These are phyloP conservation scores for Chelonus insularis DNA, from an alignment of 1,140 invertebrate genomes.

Conservation along the genomic window DNA sequence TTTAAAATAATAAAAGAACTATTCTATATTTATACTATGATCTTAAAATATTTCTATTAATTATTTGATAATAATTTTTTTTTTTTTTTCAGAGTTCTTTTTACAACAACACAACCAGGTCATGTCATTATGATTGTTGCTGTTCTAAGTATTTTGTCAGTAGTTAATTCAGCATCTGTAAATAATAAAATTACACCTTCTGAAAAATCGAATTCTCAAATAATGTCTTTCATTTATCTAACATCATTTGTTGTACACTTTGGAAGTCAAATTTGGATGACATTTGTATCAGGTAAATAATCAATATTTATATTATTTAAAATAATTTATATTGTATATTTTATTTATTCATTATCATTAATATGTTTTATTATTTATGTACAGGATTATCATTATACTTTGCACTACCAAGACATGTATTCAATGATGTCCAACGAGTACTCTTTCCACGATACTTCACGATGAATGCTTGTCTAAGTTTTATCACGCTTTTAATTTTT, in stretches of 20 bases:
- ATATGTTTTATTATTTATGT: slow-evolving; percentile 28
- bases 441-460: slow-evolving; percentile 86
- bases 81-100: slow-evolving; percentile 66
- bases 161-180: slow-evolving; percentile 60
- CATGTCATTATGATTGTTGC: slow-evolving; percentile 71
- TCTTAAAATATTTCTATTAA: background rate
- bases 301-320: background rate
- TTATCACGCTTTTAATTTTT: slow-evolving; percentile 72
- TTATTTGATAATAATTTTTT: slow-evolving; percentile 12
- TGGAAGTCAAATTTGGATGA: slow-evolving; percentile 87
- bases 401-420: slow-evolving; percentile 76
- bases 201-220: slow-evolving; percentile 52
- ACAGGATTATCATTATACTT: slow-evolving; percentile 82
- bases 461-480: slow-evolving; percentile 73
- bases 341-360: background rate
- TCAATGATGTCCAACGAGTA: slow-evolving; percentile 80
- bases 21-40: too few species aligned
- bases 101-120: slow-evolving; percentile 73
- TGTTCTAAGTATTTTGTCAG: slow-evolving; percentile 66
- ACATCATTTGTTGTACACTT: slow-evolving; percentile 75
- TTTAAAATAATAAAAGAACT: too few species aligned
- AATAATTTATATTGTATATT: background rate
- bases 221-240: slow-evolving; percentile 68
- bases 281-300: slow-evolving; percentile 75
- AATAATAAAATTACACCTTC: slow-evolving; percentile 43